A percentile compares a stretch with the other conserved stretches of the same genome.
These are phyloP conservation scores for Mormyrus hasselquistii DNA, from an alignment of 2,797 vertebrate species.

Conservation along the genomic window DNA sequence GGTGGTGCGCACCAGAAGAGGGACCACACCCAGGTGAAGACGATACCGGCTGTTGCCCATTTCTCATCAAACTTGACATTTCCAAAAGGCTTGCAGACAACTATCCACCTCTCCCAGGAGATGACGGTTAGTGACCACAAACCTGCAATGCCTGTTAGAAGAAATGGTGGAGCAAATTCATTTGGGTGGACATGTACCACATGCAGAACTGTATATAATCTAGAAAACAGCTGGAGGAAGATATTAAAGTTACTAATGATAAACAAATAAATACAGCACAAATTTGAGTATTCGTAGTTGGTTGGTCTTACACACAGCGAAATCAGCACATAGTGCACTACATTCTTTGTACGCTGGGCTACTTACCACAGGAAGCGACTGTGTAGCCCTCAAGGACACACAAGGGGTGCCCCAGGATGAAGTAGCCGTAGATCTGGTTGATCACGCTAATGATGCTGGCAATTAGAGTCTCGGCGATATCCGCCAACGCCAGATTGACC, in stretches of 20 bases:
- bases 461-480: constrained; percentile 76
- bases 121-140: constrained; percentile 83
- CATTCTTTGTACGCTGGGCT: not conserved
- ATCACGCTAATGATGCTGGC: constrained; percentile 80
- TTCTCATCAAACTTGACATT: constrained; percentile 81
- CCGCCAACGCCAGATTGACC: constrained; percentile 82
- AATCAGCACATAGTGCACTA: not conserved
- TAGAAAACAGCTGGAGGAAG: not conserved
- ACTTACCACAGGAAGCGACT: constrained; percentile 75
- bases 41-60: constrained; percentile 65
- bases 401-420: constrained; percentile 78
- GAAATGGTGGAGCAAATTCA: not conserved
- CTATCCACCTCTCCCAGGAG: constrained; percentile 85
- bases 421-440: constrained; percentile 81
- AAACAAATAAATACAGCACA: not conserved
- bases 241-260: not conserved
- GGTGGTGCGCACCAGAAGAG: constrained; percentile 71
- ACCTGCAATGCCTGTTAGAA: constrained; percentile 66
- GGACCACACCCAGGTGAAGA: constrained; percentile 78
- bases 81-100: constrained; percentile 87
- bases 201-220: not conserved
- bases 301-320: not conserved
- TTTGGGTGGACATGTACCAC: not conserved
- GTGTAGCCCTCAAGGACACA: constrained; percentile 76
- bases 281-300: not conserved